Conservation (phyloP, 2,888 invertebrate genomes). For the Phortica okadai region DNA sequence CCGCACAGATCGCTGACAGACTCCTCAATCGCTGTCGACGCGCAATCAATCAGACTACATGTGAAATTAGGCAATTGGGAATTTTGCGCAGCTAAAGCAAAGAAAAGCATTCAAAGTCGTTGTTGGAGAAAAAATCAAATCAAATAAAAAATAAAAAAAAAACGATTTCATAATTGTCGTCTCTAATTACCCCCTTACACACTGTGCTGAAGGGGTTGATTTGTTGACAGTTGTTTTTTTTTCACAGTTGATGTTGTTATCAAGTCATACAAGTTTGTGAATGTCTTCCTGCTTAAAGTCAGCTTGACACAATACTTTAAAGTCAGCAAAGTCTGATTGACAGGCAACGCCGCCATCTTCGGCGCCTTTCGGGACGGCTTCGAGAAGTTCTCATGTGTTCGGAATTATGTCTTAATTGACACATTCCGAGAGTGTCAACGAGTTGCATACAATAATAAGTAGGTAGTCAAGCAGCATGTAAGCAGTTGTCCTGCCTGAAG, state of each 20-base stretch:
- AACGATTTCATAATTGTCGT: constrained; percentile 67
- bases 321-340: constrained; percentile 68
- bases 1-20: neutral
- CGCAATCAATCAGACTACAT: constrained; percentile 62
- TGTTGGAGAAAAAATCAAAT: constrained; percentile 41
- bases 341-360: constrained; percentile 45
- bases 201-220: constrained; percentile 55
- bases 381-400: constrained; percentile 31
- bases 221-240: constrained; percentile 54
- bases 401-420: constrained; percentile 70
- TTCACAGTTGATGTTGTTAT: constrained; percentile 45
- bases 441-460: constrained; percentile 24
- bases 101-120: constrained; percentile 38
- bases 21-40: too few relatives aligned
- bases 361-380: constrained; percentile 21
- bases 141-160: constrained; percentile 28
- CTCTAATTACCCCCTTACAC: constrained; percentile 54
- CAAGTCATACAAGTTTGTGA: constrained; percentile 12
- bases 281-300: constrained; percentile 58
- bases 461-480: constrained; percentile 13
- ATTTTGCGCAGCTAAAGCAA: constrained; percentile 34
- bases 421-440: constrained; percentile 46
- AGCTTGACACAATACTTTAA: constrained; percentile 54
- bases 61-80: constrained; percentile 69
- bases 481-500: neutral